Percentiles rank a stretch among this genome's conserved stretches.
Conservation (phyloP, 2,797 vertebrate genomes). For the Melanotaenia maccullochi region DNA sequence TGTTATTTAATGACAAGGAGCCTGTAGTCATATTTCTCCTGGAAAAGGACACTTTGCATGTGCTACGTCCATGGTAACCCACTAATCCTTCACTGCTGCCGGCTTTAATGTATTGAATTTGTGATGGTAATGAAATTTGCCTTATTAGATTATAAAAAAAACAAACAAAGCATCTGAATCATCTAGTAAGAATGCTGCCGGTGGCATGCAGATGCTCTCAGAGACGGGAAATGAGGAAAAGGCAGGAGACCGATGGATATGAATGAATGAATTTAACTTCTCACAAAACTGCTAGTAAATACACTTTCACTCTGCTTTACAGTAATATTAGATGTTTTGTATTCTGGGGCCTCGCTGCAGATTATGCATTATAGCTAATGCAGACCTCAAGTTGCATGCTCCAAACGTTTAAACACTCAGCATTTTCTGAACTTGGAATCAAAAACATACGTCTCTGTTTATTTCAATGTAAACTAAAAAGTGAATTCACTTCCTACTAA, state of each 20-base stretch:
- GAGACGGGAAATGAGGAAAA: constrained; percentile 56
- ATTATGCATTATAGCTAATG: background rate
- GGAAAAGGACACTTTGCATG: constrained; percentile 49
- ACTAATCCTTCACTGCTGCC: constrained; percentile 62
- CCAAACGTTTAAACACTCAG: constrained; percentile 13
- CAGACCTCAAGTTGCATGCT: constrained; percentile 3
- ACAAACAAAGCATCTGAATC: constrained; percentile 66
- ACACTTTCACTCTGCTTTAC: background rate
- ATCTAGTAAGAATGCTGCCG: constrained; percentile 61
- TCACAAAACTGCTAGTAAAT: constrained; percentile 8
- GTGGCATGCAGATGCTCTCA: constrained; percentile 32
- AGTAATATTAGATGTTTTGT: background rate
- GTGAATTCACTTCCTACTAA: constrained; percentile 21
- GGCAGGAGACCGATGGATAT: constrained; percentile 16
- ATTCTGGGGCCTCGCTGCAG: background rate
- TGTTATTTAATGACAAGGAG: background rate
- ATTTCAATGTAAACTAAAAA: constrained; percentile 27
- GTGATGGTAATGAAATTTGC: constrained; percentile 78
- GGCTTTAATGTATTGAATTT: constrained; percentile 76
- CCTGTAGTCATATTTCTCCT: constrained; percentile 3
- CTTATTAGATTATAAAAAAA: constrained; percentile 78
- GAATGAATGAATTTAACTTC: background rate
- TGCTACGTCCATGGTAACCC: constrained; percentile 74
- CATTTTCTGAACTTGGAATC: constrained; percentile 14
- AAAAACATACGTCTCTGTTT: constrained; percentile 2